Evolutionary conservation across 2,888 invertebrate species (phyloP), one percentile per base, ranked within the genome.

Genomic region (Podotricha telesiphe): DNA sequence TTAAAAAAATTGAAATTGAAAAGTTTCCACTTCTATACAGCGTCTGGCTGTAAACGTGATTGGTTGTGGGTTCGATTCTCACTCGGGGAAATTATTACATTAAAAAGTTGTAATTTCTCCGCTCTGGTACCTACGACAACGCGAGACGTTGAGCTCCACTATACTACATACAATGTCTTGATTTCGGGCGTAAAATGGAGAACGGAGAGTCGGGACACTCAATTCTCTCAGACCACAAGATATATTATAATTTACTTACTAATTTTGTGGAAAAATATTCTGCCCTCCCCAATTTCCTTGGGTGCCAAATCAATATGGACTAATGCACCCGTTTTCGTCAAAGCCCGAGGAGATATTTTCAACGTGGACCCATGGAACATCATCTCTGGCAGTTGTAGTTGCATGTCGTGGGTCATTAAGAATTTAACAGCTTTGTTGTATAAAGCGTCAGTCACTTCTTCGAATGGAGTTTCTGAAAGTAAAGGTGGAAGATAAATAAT

Each of bases 401-500:
- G 95, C 82, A 97, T 90, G 80, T 97, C 96, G 76, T 97, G 96
- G 0, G 96, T 96, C 85, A 96, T 95, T 28, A 97, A 87, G 79
- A 97, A 97, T 78, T 95, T 95, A 0, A 95, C 86, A 10, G 95
- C 94, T 81, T 95, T 96, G 55, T 94, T 95, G 78, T 95, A 95
- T 0, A 97, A 84, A 0, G 96, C 94, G 74, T 95, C 94, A 0
- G 96, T 95, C 17, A 97, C 94, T 87, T 96, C 96, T 88, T 96
- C 96, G 66, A 97, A 84, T n/a, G 96, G 95, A 20, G 95, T 93
- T 83, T 94, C 94, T 90, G 87, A 55, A 55, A 55, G 3, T 13
- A n/a, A n/a, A 15, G 6, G 13, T 5, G 13, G 42, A 42, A 13
- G 13, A 42, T 13, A 13, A 42, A 3, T 37, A 28, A 10, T n/a